A percentile compares a stretch with the other conserved stretches of the same genome.
Conservation (phyloP, 2,888 invertebrate genomes). For the Pemphredon lugubris region DNA sequence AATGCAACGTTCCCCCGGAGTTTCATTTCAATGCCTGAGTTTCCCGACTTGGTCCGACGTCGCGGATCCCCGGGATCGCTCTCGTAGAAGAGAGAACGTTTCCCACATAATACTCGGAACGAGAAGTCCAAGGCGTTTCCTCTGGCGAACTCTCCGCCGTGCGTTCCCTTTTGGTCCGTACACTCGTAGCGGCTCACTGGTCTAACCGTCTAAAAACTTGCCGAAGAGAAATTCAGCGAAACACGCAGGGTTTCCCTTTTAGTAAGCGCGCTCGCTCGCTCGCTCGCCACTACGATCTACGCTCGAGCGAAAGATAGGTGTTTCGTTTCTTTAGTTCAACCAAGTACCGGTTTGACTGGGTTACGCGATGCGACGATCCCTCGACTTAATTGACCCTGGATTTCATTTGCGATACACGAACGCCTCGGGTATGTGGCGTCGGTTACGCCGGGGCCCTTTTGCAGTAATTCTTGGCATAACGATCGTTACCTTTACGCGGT, state of each 20-base stretch:
- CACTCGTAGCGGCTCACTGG: conserved; percentile 46
- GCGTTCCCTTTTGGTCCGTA: conserved; percentile 57
- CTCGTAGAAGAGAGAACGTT: conserved; percentile 41
- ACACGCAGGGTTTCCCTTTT: conserved; percentile 68
- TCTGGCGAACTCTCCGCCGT: conserved; percentile 42
- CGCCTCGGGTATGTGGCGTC: conserved; percentile 5
- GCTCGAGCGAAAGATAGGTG: conserved; percentile 52
- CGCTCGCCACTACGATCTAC: conserved; percentile 40
- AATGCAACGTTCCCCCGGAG: conserved; percentile 3
- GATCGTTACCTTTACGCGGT: background rate
- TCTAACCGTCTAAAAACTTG: conserved; percentile 64
- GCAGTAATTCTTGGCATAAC: conserved; percentile 25
- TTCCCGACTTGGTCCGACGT: background rate
- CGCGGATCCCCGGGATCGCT: background rate
- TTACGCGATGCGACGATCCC: conserved; percentile 61
- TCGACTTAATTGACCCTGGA: conserved; percentile 64
- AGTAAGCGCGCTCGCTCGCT: conserved; percentile 44
- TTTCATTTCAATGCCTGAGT: conserved; percentile 40
- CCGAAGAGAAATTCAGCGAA: conserved; percentile 69
- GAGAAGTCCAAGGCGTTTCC: conserved; percentile 64
- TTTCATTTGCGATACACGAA: conserved; percentile 55
- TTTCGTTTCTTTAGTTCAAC: conserved; percentile 60
- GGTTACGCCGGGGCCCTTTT: conserved; percentile 26
- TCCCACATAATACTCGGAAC: conserved; percentile 58
- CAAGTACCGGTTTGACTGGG: conserved; percentile 66